These are phyloP conservation scores for Platycercus adscitus DNA, from an alignment of 2,113 vertebrate species.

Conservation along the genomic window DNA sequence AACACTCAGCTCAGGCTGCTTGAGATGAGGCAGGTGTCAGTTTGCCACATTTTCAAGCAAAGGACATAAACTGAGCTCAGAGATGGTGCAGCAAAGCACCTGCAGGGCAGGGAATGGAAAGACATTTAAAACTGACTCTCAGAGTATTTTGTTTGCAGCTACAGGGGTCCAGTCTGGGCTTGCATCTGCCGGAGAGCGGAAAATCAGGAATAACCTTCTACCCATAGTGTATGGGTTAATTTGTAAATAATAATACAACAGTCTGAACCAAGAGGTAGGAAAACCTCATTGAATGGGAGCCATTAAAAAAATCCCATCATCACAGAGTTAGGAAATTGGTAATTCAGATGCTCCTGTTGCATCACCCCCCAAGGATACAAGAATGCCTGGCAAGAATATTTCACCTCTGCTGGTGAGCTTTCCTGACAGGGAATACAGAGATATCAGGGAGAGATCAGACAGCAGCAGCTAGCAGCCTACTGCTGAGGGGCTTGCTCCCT, in stretches of 20 bases:
- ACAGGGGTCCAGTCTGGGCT: background rate
- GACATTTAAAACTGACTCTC: background rate
- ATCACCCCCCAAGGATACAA: accelerated
- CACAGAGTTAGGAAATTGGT: background rate
- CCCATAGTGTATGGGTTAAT: background rate
- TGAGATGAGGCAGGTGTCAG: background rate
- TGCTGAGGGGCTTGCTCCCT: background rate
- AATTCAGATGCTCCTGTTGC: background rate
- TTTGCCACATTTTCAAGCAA: background rate
- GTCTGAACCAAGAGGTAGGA: background rate
- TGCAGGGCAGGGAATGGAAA: background rate
- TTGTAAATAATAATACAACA: background rate
- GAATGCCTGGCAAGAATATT: background rate
- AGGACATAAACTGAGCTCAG: background rate
- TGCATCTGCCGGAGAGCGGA: background rate
- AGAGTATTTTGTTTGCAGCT: background rate
- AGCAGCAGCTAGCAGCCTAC: background rate
- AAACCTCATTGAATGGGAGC: background rate
- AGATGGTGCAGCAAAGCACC: background rate
- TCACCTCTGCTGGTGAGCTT: background rate
- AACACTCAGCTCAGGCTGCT: background rate
- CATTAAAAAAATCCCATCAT: background rate
- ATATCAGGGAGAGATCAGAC: background rate
- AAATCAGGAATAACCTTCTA: background rate
- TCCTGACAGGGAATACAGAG: background rate